Base-by-base conservation (phyloP, 2,797 vertebrate genomes). In the Sebastes goodei region DNA sequence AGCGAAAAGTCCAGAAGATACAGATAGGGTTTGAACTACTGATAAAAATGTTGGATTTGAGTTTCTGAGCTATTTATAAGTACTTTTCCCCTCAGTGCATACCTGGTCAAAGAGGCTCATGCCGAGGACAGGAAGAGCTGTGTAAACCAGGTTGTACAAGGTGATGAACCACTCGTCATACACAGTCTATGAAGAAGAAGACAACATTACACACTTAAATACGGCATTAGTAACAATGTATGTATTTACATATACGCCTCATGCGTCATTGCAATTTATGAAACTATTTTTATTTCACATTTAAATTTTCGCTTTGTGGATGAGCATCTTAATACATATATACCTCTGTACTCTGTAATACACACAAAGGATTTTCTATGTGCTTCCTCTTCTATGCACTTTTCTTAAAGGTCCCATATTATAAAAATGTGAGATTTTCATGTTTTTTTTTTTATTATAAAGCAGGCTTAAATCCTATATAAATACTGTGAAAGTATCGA, bases 31-130 rank as follows among this genome's bases (percentile, higher is more conserved):
- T 30, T 29, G 9, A 55, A 32, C 4, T 14, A 17, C 29, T 17
- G 25, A 32, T 4, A 29, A 10, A 21, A 17, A 62, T 23, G 60
- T 15, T 10, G 20, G 11, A 10, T 35, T 61, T 49, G 0, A 46
- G 5, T 32, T 14, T 42, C 7, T 23, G 20, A 46, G 21, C 35
- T 35, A 8, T 75, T 53, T 65, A 0, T 21, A 20, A 57, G 10
- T 6, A 2, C 1, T 60, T 53, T 55, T 4, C 0, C 2, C 10
- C 2, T 29, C 10, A 4, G 10, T 33, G 7, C 60, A 53, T 94
- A 99, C 98, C 97, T 99, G 97, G 89, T 99, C 97, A 72, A 99
- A 99, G 29, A 99, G 95, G 90, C 98, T 97, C 94, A 99, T 91
- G 78, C 96, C 96, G 9, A 99, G 95, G 78, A 99, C 95, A 0